Base-by-base conservation (phyloP, 2,888 invertebrate genomes). In the Melitaea athalia region DNA sequence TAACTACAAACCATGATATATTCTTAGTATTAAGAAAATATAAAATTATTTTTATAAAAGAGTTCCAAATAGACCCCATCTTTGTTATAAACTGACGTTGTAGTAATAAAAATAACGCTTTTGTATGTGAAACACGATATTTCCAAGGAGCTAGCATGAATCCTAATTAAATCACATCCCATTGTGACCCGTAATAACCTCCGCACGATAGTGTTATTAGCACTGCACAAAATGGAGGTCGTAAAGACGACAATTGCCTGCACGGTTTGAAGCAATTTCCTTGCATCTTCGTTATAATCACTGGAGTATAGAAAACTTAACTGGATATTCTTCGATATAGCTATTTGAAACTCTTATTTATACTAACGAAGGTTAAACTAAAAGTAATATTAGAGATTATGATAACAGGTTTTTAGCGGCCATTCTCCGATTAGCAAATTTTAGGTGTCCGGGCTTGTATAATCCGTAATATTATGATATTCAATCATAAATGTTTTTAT, bases 251-350 rank as follows among this genome's bases (percentile, higher is more conserved):
- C 63, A 67, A 71, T 75, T 71, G 72, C 64, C 63, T 69, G 73
- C 63, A 72, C 66, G 59, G 60, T 63, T 53, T 74, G 73, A 77
- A 75, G 71, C 71, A 74, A 74, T 74, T 76, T 71, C 65, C 70
- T 63, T 59, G 65, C 71, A 69, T 75, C 72, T 72, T 69, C 70
- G 74, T 73, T 77, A 75, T 72, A 77, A 67, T 75, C 78, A 76
- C 72, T 74, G 75, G 68, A 75, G 76, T 73, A 76, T 76, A 77
- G 69, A 72, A 63, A 71, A 75, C 69, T 67, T 59, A 71, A 64
- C 70, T 60, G 38, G 38, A 60, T 64, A 68, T 68, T 69, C 73
- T 66, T 65, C 52, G 64, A 63, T 66, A 49, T 12, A 65, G 15
- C 12, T 33, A 57, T 65, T 38, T 38, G 38, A 38, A 38, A 38